Conservation (phyloP, 1,140 invertebrate genomes). For the Rhysida immarginata region DNA sequence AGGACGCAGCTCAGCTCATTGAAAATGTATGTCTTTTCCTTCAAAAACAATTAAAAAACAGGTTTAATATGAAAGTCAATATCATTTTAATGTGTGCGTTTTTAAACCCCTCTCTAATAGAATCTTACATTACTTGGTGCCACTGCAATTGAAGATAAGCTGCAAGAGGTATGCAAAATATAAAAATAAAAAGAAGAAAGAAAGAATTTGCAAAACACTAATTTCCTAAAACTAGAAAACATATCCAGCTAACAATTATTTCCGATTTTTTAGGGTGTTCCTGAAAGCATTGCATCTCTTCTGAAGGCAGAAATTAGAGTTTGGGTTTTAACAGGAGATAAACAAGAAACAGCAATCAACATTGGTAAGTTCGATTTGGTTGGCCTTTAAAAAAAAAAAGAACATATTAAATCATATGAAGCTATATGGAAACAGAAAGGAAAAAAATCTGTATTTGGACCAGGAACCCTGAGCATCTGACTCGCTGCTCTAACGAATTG, state of each 20-base stretch:
- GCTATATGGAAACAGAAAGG: too few species aligned
- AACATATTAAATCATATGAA: background rate
- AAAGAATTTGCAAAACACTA: background rate
- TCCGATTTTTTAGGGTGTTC: conserved; percentile 44
- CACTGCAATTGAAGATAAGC: conserved; percentile 90
- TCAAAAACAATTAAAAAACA: too few species aligned
- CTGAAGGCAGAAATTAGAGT: conserved; percentile 82
- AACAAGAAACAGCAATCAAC: conserved; percentile 98
- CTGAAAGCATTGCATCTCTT: conserved; percentile 80
- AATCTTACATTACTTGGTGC: conserved; percentile 72
- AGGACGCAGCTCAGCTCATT: conserved; percentile 67
- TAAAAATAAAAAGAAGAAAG: background rate
- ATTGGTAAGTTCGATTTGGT: conserved; percentile 43
- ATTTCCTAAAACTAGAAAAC: too few species aligned
- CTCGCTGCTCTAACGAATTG: too few species aligned
- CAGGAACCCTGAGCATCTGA: too few species aligned
- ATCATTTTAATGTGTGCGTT: conserved; percentile 2
- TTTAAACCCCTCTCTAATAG: conserved; percentile 17
- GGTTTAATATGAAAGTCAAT: too few species aligned
- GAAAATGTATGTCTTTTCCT: conserved; percentile 43
- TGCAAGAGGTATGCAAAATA: conserved; percentile 49
- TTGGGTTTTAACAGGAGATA: conserved; percentile 97
- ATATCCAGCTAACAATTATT: too few species aligned
- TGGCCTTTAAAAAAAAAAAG: background rate
- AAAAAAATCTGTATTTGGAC: too few species aligned